phyloP scores from a whole-genome alignment of 2,888 invertebrate species.

The Tinea pellionella region DNA sequence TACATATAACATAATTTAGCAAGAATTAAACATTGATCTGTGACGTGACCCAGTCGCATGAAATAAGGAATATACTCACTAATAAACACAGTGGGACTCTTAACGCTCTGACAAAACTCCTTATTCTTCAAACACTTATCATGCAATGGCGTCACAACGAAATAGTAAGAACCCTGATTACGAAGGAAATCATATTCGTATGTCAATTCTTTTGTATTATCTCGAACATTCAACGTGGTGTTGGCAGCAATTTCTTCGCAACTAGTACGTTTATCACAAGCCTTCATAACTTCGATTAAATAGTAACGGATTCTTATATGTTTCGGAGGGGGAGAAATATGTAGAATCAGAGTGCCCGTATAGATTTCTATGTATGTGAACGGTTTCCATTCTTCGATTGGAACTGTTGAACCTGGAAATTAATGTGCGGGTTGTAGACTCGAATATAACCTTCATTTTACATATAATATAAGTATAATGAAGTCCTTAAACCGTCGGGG shows the following conservation, averaged over 20 bases:
- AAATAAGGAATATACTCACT: slow-evolving; percentile 33
- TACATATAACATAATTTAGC: too few relatives aligned
- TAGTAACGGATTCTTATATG: slow-evolving; percentile 39
- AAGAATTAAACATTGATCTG: too few relatives aligned
- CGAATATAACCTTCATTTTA: background rate
- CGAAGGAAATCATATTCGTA: slow-evolving; percentile 42
- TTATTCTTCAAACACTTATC: slow-evolving; percentile 26
- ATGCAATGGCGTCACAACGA: slow-evolving; percentile 46
- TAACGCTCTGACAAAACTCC: slow-evolving; percentile 33
- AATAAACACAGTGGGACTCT: slow-evolving; percentile 47
- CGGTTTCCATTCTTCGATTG: slow-evolving; percentile 47
- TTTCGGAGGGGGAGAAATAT: slow-evolving; percentile 44
- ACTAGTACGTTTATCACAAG: slow-evolving; percentile 28
- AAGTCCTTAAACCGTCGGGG: too few relatives aligned
- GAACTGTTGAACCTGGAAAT: slow-evolving; percentile 37
- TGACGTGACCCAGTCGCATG: too few relatives aligned
- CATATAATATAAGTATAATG: background rate
- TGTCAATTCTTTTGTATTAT: slow-evolving; percentile 37
- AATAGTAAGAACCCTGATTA: slow-evolving; percentile 42
- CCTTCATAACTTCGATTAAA: slow-evolving; percentile 35
- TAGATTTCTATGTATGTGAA: slow-evolving; percentile 56
- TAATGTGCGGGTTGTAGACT: background rate
- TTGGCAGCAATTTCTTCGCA: slow-evolving; percentile 24
- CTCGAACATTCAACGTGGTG: slow-evolving; percentile 25
- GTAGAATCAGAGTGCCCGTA: slow-evolving; percentile 37